A percentile compares a stretch with the other conserved stretches of the same genome.
Evolutionary conservation across 2,113 vertebrate genomes (phyloP).

Genomic region (Apistogramma diplotaenia): DNA sequence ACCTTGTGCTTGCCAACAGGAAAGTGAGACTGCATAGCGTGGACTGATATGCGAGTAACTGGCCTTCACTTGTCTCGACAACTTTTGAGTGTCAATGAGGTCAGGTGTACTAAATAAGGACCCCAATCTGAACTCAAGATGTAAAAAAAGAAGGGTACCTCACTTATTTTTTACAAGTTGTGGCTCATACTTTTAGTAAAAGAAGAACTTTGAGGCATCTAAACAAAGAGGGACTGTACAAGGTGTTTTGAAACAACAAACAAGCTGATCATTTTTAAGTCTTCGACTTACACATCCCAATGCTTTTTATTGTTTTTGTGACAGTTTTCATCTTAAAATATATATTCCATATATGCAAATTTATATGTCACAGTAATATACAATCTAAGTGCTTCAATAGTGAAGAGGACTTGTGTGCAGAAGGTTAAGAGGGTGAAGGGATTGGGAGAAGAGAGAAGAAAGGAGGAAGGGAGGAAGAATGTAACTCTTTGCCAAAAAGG

Average conservation of each 20-base stretch:
- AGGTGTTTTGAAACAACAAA: conserved; percentile 56
- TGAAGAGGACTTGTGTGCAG: conserved; percentile 49
- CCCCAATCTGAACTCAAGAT: neutral
- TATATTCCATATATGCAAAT: conserved; percentile 78
- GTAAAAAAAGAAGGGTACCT: neutral
- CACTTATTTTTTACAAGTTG: conserved; percentile 14
- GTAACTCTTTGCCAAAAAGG: conserved; percentile 51
- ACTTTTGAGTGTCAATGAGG: conserved; percentile 7
- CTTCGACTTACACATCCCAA: conserved; percentile 42
- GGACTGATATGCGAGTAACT: conserved; percentile 58
- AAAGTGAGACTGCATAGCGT: conserved; percentile 46
- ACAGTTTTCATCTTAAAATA: conserved; percentile 77
- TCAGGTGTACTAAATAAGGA: conserved; percentile 22
- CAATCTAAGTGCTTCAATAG: conserved; percentile 80
- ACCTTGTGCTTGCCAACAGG: conserved; percentile 67
- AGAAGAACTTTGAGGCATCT: conserved; percentile 64
- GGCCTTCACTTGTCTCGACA: conserved; percentile 31
- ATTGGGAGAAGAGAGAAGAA: neutral
- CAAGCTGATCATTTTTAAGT: conserved; percentile 33
- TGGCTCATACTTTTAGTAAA: conserved; percentile 44
- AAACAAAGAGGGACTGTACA: conserved; percentile 67
- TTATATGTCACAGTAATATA: conserved; percentile 81
- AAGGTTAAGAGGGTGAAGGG: conserved; percentile 3
- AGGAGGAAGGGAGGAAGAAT: conserved; percentile 43
- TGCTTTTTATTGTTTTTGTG: conserved; percentile 56